Conservation (phyloP, 2,797 vertebrate genomes). For the Semaprochilodus insignis region DNA sequence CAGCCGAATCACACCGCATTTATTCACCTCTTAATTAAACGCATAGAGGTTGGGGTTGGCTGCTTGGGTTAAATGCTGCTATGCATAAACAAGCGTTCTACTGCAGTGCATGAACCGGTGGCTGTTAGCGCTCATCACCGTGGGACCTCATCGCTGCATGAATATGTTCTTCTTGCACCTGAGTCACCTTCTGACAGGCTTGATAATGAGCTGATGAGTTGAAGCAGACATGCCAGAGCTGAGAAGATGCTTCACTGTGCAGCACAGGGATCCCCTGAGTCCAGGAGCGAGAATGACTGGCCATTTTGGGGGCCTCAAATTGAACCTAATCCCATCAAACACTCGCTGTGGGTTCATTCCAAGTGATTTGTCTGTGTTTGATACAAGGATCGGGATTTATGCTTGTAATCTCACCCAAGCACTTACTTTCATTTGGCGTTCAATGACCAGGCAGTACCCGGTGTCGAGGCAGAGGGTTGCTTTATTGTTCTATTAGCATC, state of each 20-base stretch:
- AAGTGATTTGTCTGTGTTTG: neutral
- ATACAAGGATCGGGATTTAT: neutral
- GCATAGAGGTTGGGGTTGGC: neutral
- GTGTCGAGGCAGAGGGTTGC: neutral
- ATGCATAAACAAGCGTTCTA: no score
- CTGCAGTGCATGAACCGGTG: neutral
- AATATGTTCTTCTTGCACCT: neutral
- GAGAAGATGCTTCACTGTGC: neutral
- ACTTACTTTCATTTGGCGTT: neutral
- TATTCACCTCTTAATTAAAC: neutral
- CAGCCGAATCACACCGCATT: neutral
- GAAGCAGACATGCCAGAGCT: neutral
- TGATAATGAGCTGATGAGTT: neutral
- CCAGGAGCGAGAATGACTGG: neutral
- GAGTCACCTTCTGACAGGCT: neutral
- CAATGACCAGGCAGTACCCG: neutral
- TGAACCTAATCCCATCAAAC: neutral
- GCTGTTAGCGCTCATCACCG: neutral
- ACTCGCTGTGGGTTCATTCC: neutral
- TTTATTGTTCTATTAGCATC: neutral
- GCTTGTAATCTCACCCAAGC: neutral
- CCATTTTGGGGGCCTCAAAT: neutral
- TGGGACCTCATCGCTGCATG: neutral
- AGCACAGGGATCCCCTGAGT: neutral
- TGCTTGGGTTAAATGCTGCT: neutral